Conservation (phyloP, 2,113 vertebrate species). For the Eudyptes chrysolophus region DNA sequence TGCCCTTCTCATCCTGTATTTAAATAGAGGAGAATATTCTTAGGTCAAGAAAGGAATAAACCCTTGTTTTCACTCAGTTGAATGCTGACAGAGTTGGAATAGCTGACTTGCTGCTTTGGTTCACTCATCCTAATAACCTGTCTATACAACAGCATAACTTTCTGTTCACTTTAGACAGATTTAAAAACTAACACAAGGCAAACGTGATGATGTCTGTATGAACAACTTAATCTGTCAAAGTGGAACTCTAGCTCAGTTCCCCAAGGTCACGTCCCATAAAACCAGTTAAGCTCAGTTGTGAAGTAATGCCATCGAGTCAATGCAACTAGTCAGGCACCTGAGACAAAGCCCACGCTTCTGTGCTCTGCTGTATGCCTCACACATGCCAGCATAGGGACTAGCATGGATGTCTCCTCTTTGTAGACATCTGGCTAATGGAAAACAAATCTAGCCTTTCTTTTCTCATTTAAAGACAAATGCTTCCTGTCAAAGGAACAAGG, state of each 20-base stretch:
- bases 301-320: neutral
- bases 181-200: neutral
- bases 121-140: neutral
- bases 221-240: neutral
- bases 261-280: neutral
- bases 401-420: neutral
- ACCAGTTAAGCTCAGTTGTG: neutral
- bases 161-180: neutral
- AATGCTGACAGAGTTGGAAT: neutral
- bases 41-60: neutral
- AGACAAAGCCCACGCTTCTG: neutral
- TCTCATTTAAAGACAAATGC: neutral
- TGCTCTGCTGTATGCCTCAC: neutral
- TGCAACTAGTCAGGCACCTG: neutral
- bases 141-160: neutral
- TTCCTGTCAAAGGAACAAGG: neutral
- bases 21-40: neutral
- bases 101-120: neutral
- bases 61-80: neutral
- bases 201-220: accelerated
- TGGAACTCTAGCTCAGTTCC: neutral
- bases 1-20: neutral
- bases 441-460: neutral
- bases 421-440: neutral
- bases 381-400: neutral